phyloP scores from a whole-genome alignment of 2,888 invertebrate genomes.

The Synergus gifuensis region DNA sequence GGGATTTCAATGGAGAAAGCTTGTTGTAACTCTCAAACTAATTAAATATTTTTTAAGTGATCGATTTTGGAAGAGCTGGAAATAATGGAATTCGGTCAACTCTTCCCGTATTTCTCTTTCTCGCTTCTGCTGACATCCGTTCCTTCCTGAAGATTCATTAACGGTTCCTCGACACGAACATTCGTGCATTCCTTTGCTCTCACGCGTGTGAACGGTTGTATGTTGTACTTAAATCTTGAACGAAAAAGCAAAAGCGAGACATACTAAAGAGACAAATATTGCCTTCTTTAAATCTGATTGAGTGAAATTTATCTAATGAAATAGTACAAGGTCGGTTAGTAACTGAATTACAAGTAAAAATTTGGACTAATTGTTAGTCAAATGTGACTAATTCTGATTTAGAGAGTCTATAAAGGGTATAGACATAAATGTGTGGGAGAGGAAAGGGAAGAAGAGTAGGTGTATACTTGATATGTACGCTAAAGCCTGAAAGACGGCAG shows the following conservation, averaged over 20 bases:
- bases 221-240: slow-evolving; percentile 21
- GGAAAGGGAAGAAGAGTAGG: background rate
- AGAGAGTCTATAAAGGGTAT: background rate
- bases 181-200: slow-evolving; percentile 57
- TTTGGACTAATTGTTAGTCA: background rate
- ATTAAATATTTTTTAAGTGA: background rate
- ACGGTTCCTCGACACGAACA: slow-evolving; percentile 69
- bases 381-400: background rate
- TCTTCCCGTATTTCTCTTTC: slow-evolving; percentile 36
- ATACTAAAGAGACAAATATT: background rate
- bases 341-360: background rate
- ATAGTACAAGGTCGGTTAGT: background rate
- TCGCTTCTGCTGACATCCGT: slow-evolving; percentile 36
- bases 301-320: background rate
- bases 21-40: background rate
- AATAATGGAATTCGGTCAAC: slow-evolving; percentile 34
- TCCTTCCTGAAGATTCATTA: slow-evolving; percentile 67
- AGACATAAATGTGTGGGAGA: background rate
- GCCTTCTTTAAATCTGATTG: background rate
- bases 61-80: slow-evolving; percentile 15
- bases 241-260: background rate
- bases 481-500: slow-evolving; percentile 62
- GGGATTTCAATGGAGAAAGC: no score
- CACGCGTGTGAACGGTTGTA: slow-evolving; percentile 49
- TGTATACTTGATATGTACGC: slow-evolving; percentile 65